Evolutionary conservation across 2,797 vertebrate species (phyloP).

Genomic region (Rhyacichthys aspro): DNA sequence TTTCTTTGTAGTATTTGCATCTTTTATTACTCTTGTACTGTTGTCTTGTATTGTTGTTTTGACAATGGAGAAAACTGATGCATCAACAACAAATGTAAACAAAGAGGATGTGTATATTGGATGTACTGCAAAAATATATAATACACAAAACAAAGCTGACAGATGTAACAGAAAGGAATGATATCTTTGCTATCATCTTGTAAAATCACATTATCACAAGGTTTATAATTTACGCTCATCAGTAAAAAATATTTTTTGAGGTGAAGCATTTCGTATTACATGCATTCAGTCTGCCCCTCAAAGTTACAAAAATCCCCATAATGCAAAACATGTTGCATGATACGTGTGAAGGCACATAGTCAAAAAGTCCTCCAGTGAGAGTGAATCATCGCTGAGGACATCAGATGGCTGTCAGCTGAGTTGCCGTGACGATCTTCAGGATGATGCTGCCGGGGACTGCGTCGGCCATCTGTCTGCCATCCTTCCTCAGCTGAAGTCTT

Average conservation of each 20-base stretch:
- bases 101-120: neutral
- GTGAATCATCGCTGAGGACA: neutral
- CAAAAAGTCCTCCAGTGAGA: neutral
- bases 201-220: slow-evolving; percentile 32
- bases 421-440: slow-evolving; percentile 81
- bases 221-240: slow-evolving; percentile 28
- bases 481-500: slow-evolving; percentile 83
- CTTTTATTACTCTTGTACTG: slow-evolving; percentile 15
- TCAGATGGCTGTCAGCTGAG: slow-evolving; percentile 88
- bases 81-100: neutral
- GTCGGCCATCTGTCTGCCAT: slow-evolving; percentile 68
- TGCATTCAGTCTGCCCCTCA: slow-evolving; percentile 26
- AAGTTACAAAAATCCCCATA: neutral
- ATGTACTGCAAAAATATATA: too few species aligned
- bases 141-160: too few species aligned
- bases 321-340: neutral
- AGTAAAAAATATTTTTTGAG: neutral
- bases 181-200: slow-evolving; percentile 11
- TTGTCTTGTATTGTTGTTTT: too few species aligned
- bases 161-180: slow-evolving; percentile 20
- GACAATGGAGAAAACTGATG: neutral
- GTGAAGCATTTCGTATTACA: neutral
- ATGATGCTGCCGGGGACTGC: slow-evolving; percentile 85
- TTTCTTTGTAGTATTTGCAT: slow-evolving; percentile 14
- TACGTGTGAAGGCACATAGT: neutral